These are phyloP conservation scores for Xanthorhoe designata DNA, from an alignment of 2,888 invertebrate species.

Conservation along the genomic window DNA sequence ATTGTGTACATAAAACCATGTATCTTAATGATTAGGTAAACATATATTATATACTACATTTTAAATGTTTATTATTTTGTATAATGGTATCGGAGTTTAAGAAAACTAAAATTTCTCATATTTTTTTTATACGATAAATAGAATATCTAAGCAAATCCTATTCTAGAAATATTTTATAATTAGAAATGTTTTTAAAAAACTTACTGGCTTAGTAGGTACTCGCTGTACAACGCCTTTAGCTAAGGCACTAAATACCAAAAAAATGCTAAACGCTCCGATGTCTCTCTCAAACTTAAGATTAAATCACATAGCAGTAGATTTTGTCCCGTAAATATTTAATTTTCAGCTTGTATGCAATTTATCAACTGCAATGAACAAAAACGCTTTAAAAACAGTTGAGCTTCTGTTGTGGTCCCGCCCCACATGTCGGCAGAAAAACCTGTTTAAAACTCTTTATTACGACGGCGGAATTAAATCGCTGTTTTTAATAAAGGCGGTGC, in stretches of 20 bases:
- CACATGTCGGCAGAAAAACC: slow-evolving; percentile 46
- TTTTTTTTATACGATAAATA: no score
- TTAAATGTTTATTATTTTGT: no score
- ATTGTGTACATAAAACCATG: no score
- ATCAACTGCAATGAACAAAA: slow-evolving; percentile 57
- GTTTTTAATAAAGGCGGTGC: slow-evolving; percentile 30
- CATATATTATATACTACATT: no score
- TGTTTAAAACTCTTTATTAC: slow-evolving; percentile 44
- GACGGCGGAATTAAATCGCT: slow-evolving; percentile 40
- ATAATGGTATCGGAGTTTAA: no score
- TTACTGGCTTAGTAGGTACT: no score
- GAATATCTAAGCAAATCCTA: no score
- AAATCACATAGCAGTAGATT: slow-evolving; percentile 39
- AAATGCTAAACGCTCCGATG: not conserved
- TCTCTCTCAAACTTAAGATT: slow-evolving; percentile 13
- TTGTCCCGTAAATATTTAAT: slow-evolving; percentile 60
- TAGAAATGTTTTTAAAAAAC: no score
- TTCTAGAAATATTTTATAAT: no score
- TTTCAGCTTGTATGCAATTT: slow-evolving; percentile 64
- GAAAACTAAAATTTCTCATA: no score
- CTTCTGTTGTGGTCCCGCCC: slow-evolving; percentile 43
- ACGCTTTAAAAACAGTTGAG: slow-evolving; percentile 41
- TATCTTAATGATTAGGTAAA: no score
- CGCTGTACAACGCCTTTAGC: no score
- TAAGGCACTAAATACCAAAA: not conserved